Conservation (phyloP, 2,888 invertebrate genomes). For the Hemistola chrysoprasaria region DNA sequence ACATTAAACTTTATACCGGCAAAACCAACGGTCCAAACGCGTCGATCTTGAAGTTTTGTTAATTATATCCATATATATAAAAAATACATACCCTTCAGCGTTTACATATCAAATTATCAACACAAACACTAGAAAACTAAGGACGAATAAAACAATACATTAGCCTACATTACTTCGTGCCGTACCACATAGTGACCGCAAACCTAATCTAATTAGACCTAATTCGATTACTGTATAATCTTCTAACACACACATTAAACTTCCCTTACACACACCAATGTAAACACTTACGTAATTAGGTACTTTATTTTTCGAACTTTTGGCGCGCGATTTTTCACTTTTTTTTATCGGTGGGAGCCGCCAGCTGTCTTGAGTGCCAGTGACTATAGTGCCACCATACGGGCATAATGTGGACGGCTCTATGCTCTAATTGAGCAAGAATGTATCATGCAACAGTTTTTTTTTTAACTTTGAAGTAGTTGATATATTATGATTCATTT, state of each 20-base stretch:
- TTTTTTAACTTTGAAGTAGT: conserved; percentile 39
- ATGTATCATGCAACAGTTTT: conserved; percentile 68
- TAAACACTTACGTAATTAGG: neutral
- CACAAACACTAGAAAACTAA: conserved; percentile 11
- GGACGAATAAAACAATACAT: conserved; percentile 22
- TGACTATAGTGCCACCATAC: conserved; percentile 45
- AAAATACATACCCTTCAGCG: neutral
- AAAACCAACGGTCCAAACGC: no score
- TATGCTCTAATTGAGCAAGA: conserved; percentile 75
- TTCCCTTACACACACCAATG: conserved; percentile 18
- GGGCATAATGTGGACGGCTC: conserved; percentile 50
- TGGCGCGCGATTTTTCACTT: conserved; percentile 17
- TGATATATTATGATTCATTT: no score
- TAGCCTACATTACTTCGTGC: conserved; percentile 48
- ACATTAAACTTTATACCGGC: no score
- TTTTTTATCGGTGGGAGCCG: conserved; percentile 39
- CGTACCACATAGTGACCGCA: conserved; percentile 40
- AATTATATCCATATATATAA: no score
- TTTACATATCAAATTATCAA: conserved; percentile 5
- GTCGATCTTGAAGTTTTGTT: no score
- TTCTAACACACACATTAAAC: conserved; percentile 40
- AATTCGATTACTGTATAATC: conserved; percentile 72
- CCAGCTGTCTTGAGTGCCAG: conserved; percentile 64
- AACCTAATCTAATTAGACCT: conserved; percentile 73
- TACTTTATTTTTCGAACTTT: conserved; percentile 3